Conservation (phyloP, 2,113 vertebrate species). For the Saiga tatarica region DNA sequence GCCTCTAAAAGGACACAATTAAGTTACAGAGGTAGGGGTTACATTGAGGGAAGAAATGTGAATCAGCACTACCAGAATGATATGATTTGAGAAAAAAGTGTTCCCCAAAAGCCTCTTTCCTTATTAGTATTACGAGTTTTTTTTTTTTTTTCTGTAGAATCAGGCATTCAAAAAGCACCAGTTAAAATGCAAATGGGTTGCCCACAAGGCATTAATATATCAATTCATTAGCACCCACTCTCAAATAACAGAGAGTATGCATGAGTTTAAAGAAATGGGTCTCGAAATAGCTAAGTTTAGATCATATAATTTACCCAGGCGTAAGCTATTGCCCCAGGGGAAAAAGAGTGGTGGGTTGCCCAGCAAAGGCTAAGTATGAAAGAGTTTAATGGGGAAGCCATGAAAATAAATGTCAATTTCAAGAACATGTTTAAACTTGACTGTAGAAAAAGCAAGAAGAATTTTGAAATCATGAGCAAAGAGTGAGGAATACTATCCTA, state of each 20-base stretch:
- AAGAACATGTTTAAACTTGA: not conserved
- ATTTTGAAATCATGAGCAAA: not conserved
- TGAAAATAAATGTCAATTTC: not conserved
- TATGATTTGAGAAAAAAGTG: not conserved
- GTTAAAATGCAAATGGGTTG: conserved; percentile 11
- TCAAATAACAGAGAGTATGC: not conserved
- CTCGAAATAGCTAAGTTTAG: not conserved
- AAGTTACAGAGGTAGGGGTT: not conserved
- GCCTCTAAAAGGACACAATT: not conserved
- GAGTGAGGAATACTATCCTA: not conserved
- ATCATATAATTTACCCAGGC: not conserved
- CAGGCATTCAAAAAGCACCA: not conserved
- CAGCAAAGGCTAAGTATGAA: not conserved
- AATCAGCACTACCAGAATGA: not conserved
- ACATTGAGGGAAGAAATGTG: not conserved
- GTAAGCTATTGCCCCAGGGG: not conserved
- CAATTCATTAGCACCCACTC: not conserved
- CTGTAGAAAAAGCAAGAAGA: not conserved
- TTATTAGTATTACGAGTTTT: not conserved
- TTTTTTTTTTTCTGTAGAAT: not conserved
- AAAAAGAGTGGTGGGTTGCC: not conserved
- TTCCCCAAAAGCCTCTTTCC: not conserved
- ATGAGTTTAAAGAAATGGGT: not conserved
- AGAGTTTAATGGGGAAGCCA: not conserved
- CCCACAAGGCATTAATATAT: not conserved